A percentile compares a stretch with the other conserved stretches of the same genome.
These are phyloP conservation scores for Physocephala rufipes DNA, from an alignment of 2,888 invertebrate genomes.

Conservation along the genomic window DNA sequence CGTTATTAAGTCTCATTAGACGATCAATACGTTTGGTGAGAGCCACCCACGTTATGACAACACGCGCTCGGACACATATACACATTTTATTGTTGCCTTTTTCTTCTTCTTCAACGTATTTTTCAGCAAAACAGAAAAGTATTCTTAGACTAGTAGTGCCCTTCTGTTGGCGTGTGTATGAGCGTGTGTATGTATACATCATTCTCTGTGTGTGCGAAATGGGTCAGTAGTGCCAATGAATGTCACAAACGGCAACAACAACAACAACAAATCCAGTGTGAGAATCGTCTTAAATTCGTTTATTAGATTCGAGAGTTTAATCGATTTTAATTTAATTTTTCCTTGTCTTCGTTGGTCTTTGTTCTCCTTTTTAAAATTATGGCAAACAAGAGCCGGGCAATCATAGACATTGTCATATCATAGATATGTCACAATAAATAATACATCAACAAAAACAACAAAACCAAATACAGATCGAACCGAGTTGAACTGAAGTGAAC, in stretches of 20 bases:
- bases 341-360: not conserved
- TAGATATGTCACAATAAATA: not conserved
- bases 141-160: too few species aligned
- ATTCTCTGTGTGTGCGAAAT: constrained; percentile 9
- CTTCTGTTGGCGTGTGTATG: not conserved
- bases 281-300: constrained; percentile 20
- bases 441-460: not conserved
- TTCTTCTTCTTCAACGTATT: too few species aligned
- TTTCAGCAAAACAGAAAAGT: too few species aligned
- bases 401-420: constrained; percentile 5
- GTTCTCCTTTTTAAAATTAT: not conserved
- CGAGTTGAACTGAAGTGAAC: not conserved
- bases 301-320: constrained; percentile 13
- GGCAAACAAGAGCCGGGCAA: not conserved
- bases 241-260: not conserved
- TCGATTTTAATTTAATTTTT: constrained; percentile 35
- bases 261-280: constrained; percentile 7
- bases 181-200: constrained; percentile 6
- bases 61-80: not conserved
- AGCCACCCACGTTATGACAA: not conserved
- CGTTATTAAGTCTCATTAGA: constrained; percentile 12
- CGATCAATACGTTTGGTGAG: not conserved
- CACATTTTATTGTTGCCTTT: not conserved
- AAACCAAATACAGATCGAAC: not conserved
- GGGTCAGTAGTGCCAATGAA: constrained; percentile 28